Evolutionary conservation across 2,797 vertebrate genomes (phyloP).

Genomic region (Haliaeetus vocifer): DNA sequence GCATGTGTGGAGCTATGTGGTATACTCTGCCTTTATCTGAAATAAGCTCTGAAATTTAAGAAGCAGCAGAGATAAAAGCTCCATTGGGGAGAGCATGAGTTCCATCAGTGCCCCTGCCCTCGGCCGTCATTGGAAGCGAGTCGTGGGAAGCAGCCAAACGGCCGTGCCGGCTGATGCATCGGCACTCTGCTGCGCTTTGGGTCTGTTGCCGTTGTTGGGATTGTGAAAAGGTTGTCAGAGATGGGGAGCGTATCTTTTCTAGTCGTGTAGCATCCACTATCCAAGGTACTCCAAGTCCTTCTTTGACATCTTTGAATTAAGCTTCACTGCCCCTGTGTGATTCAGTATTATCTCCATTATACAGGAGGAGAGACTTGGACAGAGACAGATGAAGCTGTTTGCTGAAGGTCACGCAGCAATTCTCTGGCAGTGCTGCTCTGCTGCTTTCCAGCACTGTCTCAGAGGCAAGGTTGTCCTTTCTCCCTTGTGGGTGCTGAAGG

Average conservation of each 20-base stretch:
- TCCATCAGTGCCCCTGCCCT: not conserved
- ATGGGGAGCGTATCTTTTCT: accelerated
- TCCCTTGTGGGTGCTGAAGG: not conserved
- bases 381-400: not conserved
- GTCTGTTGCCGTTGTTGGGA: not conserved
- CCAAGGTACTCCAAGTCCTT: not conserved
- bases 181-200: accelerated
- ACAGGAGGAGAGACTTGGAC: not conserved
- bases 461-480: not conserved
- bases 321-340: not conserved
- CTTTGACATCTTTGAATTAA: not conserved
- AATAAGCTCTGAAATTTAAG: not conserved
- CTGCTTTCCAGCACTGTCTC: not conserved
- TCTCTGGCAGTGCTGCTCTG: not conserved
- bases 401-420: not conserved
- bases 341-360: not conserved
- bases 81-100: not conserved
- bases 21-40: not conserved
- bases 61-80: not conserved
- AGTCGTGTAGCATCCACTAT: not conserved
- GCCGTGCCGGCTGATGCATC: accelerated
- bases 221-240: not conserved
- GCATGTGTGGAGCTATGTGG: not conserved
- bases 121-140: accelerated
- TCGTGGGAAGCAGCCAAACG: not conserved